Evolutionary conservation across 1,140 invertebrate genomes (phyloP).

Genomic region (Drosophila sucinea): DNA sequence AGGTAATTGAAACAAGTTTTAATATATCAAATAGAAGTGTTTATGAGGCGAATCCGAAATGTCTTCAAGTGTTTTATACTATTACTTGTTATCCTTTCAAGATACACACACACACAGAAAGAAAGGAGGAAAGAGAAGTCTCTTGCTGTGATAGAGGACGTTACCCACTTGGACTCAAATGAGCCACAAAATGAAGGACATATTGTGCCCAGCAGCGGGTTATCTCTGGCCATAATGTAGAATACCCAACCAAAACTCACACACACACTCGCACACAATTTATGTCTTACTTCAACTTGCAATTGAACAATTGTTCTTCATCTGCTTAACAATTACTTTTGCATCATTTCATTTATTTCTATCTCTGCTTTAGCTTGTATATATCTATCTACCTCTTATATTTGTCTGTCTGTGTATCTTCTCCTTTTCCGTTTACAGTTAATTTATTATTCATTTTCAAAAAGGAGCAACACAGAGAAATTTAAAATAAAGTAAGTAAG

Average conservation of each 20-base stretch:
- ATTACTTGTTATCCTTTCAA: neutral
- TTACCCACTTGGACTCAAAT: conserved; percentile 42
- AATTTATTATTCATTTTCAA: conserved; percentile 11
- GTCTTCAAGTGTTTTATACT: too few species aligned
- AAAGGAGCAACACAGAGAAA: neutral
- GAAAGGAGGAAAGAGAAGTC: neutral
- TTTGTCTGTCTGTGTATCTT: neutral
- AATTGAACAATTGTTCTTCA: conserved; percentile 7
- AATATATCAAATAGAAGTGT: too few species aligned
- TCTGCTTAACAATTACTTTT: conserved; percentile 7
- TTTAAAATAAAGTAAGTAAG: too few species aligned
- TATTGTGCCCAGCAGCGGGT: conserved; percentile 30
- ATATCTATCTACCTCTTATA: neutral
- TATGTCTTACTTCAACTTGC: neutral
- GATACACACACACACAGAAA: neutral
- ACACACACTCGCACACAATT: neutral
- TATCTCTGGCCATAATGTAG: conserved; percentile 17
- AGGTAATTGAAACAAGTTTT: too few species aligned
- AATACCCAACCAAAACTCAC: neutral
- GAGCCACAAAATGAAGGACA: conserved; percentile 47
- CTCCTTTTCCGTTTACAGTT: neutral
- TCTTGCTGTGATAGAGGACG: conserved; percentile 1
- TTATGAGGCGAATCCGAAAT: too few species aligned
- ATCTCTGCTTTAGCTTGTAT: neutral
- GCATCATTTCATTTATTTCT: neutral